Conservation (phyloP, 2,888 invertebrate genomes). For the Scrobipalpa costella region DNA sequence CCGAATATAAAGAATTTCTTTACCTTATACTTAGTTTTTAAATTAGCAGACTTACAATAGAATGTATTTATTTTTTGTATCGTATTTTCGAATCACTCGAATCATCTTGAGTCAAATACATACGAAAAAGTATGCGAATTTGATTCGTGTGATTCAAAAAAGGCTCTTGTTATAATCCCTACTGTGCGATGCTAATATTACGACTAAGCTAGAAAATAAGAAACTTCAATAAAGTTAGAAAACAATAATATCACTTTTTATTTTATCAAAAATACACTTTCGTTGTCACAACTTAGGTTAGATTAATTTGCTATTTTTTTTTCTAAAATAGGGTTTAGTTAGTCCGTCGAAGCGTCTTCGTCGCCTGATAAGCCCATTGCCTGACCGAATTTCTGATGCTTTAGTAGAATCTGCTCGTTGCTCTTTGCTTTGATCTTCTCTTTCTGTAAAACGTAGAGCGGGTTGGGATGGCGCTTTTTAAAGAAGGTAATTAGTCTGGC, state of each 20-base stretch:
- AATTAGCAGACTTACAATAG: too few species aligned
- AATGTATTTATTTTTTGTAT: too few species aligned
- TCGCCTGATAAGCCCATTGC: slow-evolving; percentile 72
- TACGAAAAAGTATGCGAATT: too few species aligned
- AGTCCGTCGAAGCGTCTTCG: slow-evolving; percentile 71
- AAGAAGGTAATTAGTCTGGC: not conserved
- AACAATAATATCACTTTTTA: slow-evolving; percentile 33
- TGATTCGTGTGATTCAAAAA: too few species aligned
- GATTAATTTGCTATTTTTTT: slow-evolving; percentile 46
- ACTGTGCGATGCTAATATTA: too few species aligned
- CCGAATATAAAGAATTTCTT: too few species aligned
- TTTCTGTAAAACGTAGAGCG: slow-evolving; percentile 66
- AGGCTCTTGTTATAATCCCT: too few species aligned
- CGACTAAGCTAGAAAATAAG: slow-evolving; percentile 1
- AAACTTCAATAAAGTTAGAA: slow-evolving; percentile 13
- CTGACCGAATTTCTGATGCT: slow-evolving; percentile 67
- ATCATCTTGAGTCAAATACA: too few species aligned
- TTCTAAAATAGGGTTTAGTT: slow-evolving; percentile 32
- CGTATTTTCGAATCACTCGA: too few species aligned
- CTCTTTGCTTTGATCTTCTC: slow-evolving; percentile 64
- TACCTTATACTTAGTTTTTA: too few species aligned
- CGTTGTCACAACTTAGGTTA: not conserved
- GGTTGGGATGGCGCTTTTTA: too few species aligned
- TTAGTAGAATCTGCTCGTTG: slow-evolving; percentile 56
- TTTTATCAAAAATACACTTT: slow-evolving; percentile 37